Conservation (phyloP, 2,113 vertebrate genomes). For the Pachypanchax playfairii region DNA sequence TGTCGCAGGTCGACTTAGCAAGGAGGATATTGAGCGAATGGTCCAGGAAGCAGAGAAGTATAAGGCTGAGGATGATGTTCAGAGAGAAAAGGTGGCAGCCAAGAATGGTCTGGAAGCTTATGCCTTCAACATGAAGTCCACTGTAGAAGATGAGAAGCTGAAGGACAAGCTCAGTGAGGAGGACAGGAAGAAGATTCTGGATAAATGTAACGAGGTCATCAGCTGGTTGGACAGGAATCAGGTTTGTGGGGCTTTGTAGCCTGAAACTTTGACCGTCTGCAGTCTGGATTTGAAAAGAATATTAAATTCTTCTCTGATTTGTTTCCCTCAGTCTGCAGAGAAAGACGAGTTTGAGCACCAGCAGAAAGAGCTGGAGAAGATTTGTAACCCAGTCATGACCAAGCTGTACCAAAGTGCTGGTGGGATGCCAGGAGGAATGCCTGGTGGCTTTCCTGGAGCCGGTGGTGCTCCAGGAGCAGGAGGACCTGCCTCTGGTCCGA, state of each 20-base stretch:
- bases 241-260: constrained; percentile 61
- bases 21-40: constrained; percentile 93
- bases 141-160: constrained; percentile 90
- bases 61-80: constrained; percentile 88
- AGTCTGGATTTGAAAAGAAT: not conserved
- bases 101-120: constrained; percentile 90
- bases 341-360: constrained; percentile 95
- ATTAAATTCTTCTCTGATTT: not conserved
- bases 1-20: constrained; percentile 86
- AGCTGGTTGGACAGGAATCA: constrained; percentile 91
- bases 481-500: constrained; percentile 73
- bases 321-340: constrained; percentile 80
- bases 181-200: constrained; percentile 88
- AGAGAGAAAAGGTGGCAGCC: constrained; percentile 86
- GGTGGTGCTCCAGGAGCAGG: constrained; percentile 59
- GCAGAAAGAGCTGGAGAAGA: constrained; percentile 90
- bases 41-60: constrained; percentile 91
- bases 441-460: constrained; percentile 75
- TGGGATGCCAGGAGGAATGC: constrained; percentile 81
- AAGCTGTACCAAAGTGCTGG: constrained; percentile 78
- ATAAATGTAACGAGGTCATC: constrained; percentile 89
- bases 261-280: not conserved
- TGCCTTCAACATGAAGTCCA: constrained; percentile 90
- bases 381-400: constrained; percentile 80
- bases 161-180: constrained; percentile 89